A percentile compares a stretch with the other conserved stretches of the same genome.
These are phyloP conservation scores for Cataglyphis rosenhaueri DNA, from an alignment of 2,888 invertebrate species.

Conservation along the genomic window DNA sequence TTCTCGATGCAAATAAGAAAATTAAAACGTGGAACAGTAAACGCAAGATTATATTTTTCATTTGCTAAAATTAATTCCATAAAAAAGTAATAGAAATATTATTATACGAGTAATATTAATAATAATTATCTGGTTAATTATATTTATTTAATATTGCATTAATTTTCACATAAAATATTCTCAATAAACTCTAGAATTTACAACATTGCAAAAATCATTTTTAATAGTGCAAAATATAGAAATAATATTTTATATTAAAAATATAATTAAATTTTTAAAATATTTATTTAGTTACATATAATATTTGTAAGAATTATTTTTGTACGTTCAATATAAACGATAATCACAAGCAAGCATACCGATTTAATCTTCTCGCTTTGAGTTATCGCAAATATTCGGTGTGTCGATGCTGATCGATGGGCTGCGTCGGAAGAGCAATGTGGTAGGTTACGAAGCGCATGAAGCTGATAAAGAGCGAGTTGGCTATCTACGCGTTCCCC, in stretches of 20 bases:
- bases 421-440: conserved; percentile 24
- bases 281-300: background rate
- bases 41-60: conserved; percentile 2
- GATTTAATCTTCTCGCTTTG: background rate
- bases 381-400: conserved; percentile 19
- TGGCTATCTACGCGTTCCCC: conserved; percentile 39
- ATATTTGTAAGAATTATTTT: background rate
- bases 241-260: background rate
- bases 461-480: conserved; percentile 47
- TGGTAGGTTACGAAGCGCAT: conserved; percentile 35
- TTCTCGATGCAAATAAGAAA: conserved; percentile 31
- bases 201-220: background rate
- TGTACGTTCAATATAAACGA: background rate
- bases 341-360: conserved; percentile 6
- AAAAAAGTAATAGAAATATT: background rate
- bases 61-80: conserved; percentile 7
- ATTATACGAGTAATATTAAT: background rate
- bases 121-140: background rate
- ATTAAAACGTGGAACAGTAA: background rate
- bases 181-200: background rate
- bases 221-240: background rate
- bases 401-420: conserved; percentile 43
- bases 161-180: background rate
- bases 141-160: background rate
- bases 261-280: background rate